phyloP scores from a whole-genome alignment of 1,140 invertebrate genomes.

The Sitobion miscanthi region DNA sequence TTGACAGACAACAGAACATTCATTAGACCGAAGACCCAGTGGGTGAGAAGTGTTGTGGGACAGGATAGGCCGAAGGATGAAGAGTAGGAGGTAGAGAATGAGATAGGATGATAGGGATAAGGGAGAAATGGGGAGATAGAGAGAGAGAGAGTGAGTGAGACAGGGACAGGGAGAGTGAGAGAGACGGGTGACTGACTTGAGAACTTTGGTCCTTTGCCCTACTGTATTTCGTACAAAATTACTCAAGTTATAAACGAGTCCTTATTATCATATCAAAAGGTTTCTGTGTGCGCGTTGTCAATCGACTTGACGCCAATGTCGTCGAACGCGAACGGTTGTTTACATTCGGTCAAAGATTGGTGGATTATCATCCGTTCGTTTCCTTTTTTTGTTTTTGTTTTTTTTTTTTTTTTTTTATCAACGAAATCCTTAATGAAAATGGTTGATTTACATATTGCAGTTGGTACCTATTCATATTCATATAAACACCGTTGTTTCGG shows the following conservation, averaged over 20 bases:
- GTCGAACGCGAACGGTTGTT: background rate
- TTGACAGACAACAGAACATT: constrained; percentile 53
- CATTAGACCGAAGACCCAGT: constrained; percentile 37
- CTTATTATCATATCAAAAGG: constrained; percentile 57
- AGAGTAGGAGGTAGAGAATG: background rate
- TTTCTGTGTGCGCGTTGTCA: constrained; percentile 39
- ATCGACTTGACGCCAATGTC: constrained; percentile 37
- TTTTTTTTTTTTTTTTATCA: background rate
- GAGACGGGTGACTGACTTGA: constrained; percentile 27
- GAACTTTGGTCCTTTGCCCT: constrained; percentile 41
- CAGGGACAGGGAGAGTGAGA: background rate
- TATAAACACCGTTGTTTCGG: background rate
- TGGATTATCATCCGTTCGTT: constrained; percentile 20
- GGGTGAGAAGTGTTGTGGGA: background rate
- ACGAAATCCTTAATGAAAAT: constrained; percentile 8
- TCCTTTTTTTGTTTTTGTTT: constrained; percentile 11
- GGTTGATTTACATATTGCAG: background rate
- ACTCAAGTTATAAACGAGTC: constrained; percentile 51
- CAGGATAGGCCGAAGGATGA: background rate
- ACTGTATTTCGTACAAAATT: constrained; percentile 41
- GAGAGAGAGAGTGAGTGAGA: background rate
- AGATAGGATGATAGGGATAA: background rate
- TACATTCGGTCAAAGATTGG: constrained; percentile 36
- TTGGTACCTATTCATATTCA: background rate
- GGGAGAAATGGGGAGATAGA: background rate